Base-by-base conservation (phyloP, 2,113 vertebrate genomes). In the Aphelocoma coerulescens region DNA sequence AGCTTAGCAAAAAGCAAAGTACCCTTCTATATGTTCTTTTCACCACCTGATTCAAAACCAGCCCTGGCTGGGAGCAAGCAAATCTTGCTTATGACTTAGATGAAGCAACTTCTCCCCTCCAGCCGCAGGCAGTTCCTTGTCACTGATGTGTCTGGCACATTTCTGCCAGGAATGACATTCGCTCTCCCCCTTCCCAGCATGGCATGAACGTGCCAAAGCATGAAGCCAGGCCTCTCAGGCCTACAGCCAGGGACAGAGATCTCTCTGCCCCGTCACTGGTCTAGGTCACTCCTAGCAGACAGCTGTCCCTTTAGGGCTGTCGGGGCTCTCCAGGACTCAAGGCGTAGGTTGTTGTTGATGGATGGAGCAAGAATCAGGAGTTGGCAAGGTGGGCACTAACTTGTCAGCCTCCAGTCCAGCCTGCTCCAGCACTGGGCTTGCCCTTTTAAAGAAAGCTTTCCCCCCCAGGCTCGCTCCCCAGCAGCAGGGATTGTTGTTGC, bases 311-410 rank as follows among this genome's bases (percentile, higher is more conserved):
- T 66, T 51, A 16, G 81, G 51, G 30, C 52, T 55, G 6, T 9
- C 7, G 0, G 1, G 22, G 39, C 57, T 72, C 46, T 73, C 39
- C 41, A 35, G 46, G 55, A 28, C 51, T 58, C 28, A 7, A 11
- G 17, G 8, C 1, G 2, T 3, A 3, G 6, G 3, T 7, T 66
- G 8, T 30, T 59, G 28, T 13, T n/a, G 37, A 19, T 1, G 2
- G 28, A 41, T n/a, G 28, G 49, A 59, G 66, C 8, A 61, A 73
- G 41, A 93, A 27, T 15, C 1, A 1, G 41, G 44, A 57, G 20
- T 0, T 78, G 43, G 41, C 32, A 41, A 72, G 22, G 9, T 27
- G 48, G 43, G 15, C n/a, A 16, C 7, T 32, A 4, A 8, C 21
- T 71, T 5, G 3, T 48, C 23, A 3, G 1, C 41, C 46, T 72